Conservation (phyloP, 2,888 invertebrate genomes). For the Pyrrhia umbra region DNA sequence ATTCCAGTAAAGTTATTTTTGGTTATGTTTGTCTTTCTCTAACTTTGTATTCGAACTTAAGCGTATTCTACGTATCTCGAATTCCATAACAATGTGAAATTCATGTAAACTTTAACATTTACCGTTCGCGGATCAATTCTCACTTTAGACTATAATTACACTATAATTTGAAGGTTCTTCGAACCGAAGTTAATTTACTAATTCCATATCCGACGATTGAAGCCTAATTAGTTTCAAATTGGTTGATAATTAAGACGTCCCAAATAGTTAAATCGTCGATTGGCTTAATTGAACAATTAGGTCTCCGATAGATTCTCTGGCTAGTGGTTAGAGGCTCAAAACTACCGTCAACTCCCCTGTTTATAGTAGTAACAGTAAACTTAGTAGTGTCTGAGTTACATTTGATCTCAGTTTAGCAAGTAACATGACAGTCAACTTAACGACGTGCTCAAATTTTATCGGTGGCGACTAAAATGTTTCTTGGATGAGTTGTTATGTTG, state of each 20-base stretch:
- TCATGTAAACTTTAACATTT: not conserved
- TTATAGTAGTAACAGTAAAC: constrained; percentile 42
- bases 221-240: constrained; percentile 56
- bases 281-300: constrained; percentile 63
- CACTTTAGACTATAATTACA: constrained; percentile 24
- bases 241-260: constrained; percentile 59
- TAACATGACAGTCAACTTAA: constrained; percentile 50
- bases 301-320: constrained; percentile 40
- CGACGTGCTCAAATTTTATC: constrained; percentile 46
- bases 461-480: constrained; percentile 41
- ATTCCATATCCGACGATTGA: constrained; percentile 54
- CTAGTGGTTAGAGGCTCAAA: constrained; percentile 30
- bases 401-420: constrained; percentile 57
- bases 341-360: constrained; percentile 34
- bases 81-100: not conserved
- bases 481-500: constrained; percentile 45
- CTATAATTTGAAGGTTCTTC: constrained; percentile 29
- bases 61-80: not conserved
- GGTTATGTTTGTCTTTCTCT: not conserved
- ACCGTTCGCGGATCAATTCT: constrained; percentile 11
- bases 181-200: constrained; percentile 45
- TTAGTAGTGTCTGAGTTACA: constrained; percentile 39
- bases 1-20: not conserved
- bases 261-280: constrained; percentile 59
- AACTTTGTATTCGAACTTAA: not conserved